Evolutionary conservation across 2,797 vertebrate genomes (phyloP).

Genomic region (Acrossocheilus wenchowensis): DNA sequence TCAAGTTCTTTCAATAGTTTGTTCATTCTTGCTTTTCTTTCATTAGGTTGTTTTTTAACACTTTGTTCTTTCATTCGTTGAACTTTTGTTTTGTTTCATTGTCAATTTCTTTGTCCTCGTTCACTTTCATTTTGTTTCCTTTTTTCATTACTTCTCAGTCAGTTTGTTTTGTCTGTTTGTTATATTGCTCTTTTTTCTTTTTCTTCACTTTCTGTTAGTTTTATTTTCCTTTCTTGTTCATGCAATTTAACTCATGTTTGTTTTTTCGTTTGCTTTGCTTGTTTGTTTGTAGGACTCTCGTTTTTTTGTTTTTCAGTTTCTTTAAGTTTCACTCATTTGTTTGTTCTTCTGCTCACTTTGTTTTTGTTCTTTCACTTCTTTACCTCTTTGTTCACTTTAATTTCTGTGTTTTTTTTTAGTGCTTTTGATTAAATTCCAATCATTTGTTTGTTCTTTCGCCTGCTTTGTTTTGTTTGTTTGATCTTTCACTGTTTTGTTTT

Average conservation of each 20-base stretch:
- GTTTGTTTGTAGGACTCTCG: neutral
- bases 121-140: neutral
- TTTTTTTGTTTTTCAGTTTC: neutral
- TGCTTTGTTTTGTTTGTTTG: neutral
- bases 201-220: neutral
- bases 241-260: neutral
- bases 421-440: neutral
- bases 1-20: neutral
- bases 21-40: neutral
- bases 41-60: neutral
- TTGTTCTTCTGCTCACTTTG: neutral
- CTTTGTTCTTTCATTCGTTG: neutral
- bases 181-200: neutral
- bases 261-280: neutral
- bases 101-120: neutral
- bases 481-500: neutral
- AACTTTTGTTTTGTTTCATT: neutral
- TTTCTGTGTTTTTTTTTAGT: neutral
- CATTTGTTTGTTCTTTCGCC: neutral
- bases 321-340: neutral
- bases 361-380: neutral
- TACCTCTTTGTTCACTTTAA: neutral
- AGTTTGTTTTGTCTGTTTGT: neutral
- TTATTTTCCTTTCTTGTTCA: neutral
- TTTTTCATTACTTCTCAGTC: neutral